Percentiles rank a stretch among this genome's conserved stretches.
These are phyloP conservation scores for Pyrrhia umbra DNA, from an alignment of 2,888 invertebrate species.

Conservation along the genomic window DNA sequence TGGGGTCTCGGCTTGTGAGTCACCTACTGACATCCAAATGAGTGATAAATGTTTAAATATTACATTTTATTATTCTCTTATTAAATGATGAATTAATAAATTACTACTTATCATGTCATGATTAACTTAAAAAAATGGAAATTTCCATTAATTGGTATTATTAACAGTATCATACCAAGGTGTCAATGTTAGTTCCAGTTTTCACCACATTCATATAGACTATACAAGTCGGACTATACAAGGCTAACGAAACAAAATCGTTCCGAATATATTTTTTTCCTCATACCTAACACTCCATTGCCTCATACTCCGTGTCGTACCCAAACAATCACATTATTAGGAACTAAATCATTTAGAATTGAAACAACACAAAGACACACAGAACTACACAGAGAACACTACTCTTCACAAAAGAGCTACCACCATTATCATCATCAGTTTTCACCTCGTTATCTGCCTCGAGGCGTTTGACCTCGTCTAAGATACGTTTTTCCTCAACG, in stretches of 20 bases:
- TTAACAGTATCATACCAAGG: too few relatives aligned
- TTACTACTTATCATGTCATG: too few relatives aligned
- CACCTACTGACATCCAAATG: too few relatives aligned
- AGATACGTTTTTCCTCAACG: conserved; percentile 88
- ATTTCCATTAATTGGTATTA: too few relatives aligned
- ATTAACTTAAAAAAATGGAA: too few relatives aligned
- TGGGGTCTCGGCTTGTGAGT: too few relatives aligned
- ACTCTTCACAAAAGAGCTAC: conserved; percentile 43
- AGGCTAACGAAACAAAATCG: neutral
- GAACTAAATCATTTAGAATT: conserved; percentile 17
- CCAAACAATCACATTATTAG: conserved; percentile 23
- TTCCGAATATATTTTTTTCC: neutral
- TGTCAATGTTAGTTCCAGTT: too few relatives aligned
- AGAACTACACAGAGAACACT: conserved; percentile 29
- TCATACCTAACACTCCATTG: conserved; percentile 26
- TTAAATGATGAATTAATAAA: too few relatives aligned
- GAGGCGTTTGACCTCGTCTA: conserved; percentile 84
- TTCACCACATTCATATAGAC: too few relatives aligned
- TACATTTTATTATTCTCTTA: too few relatives aligned
- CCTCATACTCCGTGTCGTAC: conserved; percentile 20
- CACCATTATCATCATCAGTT: conserved; percentile 75
- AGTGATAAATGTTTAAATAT: too few relatives aligned
- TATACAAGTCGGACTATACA: too few relatives aligned
- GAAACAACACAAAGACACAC: conserved; percentile 2
- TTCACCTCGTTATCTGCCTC: conserved; percentile 81